Conservation (phyloP, 2,113 vertebrate species). For the Narcine bancroftii region DNA sequence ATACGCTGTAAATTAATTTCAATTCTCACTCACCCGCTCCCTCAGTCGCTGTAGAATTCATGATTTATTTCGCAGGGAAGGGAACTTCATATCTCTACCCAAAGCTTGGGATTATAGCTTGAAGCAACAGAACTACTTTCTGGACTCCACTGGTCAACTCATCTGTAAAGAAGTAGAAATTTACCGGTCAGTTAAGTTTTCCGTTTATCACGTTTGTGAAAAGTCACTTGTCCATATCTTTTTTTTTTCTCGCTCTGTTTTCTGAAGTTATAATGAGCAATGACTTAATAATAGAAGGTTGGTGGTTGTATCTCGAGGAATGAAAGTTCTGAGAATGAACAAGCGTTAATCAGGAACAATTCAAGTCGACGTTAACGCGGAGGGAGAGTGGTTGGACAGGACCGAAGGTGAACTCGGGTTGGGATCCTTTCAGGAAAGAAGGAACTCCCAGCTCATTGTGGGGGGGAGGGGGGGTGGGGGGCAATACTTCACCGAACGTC, state of each 20-base stretch:
- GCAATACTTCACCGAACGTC: too few relatives aligned
- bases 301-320: too few relatives aligned
- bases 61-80: constrained; percentile 28
- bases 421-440: background rate
- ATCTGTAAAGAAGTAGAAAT: background rate
- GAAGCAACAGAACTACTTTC: background rate
- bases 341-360: background rate
- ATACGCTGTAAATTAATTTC: background rate
- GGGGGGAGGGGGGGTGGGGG: too few relatives aligned
- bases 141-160: background rate
- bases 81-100: background rate
- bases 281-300: background rate
- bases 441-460: background rate
- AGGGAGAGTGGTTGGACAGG: background rate
- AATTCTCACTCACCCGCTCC: background rate
- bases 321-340: background rate
- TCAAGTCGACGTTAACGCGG: background rate
- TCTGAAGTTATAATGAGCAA: background rate
- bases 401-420: too few relatives aligned
- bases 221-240: background rate
- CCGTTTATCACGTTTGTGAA: background rate
- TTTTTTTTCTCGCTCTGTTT: background rate
- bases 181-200: background rate
- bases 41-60: background rate
- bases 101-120: background rate